These are phyloP conservation scores for Drosophila santomea DNA, from an alignment of 1,140 invertebrate genomes.

Conservation along the genomic window DNA sequence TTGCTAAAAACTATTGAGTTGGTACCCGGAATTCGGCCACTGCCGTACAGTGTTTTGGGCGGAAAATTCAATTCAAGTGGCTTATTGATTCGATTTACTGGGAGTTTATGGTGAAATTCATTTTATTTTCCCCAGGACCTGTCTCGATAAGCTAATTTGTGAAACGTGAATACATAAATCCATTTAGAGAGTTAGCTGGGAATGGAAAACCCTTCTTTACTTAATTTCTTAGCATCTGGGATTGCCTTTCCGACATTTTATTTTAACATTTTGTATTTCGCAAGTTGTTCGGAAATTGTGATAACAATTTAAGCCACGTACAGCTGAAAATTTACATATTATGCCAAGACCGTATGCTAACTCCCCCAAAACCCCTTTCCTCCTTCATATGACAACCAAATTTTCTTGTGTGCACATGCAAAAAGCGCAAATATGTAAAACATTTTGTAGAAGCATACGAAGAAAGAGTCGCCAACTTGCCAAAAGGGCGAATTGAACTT, in stretches of 20 bases:
- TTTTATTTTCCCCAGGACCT: no score
- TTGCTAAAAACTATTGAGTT: conserved; percentile 19
- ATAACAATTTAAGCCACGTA: conserved; percentile 61
- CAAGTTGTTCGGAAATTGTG: conserved; percentile 44
- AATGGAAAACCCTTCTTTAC: neutral
- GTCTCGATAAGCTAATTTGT: no score
- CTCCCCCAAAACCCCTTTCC: neutral
- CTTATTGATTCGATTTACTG: conserved; percentile 31
- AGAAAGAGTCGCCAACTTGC: conserved; percentile 55
- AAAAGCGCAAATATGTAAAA: conserved; percentile 70
- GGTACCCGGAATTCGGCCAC: conserved; percentile 17
- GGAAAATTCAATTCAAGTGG: conserved; percentile 1
- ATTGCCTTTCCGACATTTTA: conserved; percentile 10
- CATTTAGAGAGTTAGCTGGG: no score
- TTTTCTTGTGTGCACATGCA: conserved; percentile 48
- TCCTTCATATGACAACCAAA: conserved; percentile 12
- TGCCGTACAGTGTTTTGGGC: neutral
- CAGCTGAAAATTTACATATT: conserved; percentile 61
- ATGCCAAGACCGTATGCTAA: conserved; percentile 38
- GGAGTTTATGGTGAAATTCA: neutral
- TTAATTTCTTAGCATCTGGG: conserved; percentile 17
- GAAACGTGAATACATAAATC: no score
- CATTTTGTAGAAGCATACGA: conserved; percentile 56
- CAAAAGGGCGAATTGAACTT: conserved; percentile 18
- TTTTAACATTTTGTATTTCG: conserved; percentile 25